phyloP scores from a whole-genome alignment of 2,113 vertebrate genomes.

The Cricetomys ansorgei region DNA sequence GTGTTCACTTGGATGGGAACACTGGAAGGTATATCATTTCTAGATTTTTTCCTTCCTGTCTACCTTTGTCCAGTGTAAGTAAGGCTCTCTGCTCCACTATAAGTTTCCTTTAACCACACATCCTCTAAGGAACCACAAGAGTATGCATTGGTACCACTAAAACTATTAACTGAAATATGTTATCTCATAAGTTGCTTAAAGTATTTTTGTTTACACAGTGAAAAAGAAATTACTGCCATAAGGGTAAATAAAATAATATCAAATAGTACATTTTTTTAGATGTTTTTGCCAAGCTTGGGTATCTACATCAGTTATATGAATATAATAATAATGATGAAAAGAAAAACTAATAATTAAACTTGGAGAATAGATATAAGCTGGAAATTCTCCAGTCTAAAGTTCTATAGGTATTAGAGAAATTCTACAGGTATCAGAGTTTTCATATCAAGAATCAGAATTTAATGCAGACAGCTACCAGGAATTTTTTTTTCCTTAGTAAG shows the following conservation, averaged over 20 bases:
- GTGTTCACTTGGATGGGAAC: no score
- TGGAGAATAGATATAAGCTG: neutral
- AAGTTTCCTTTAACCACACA: neutral
- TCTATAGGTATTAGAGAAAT: neutral
- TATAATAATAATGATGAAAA: neutral
- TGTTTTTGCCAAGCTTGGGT: neutral
- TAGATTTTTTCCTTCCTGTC: neutral
- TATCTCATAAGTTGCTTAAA: neutral
- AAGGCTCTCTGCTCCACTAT: neutral
- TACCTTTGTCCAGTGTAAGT: neutral
- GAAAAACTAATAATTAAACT: neutral
- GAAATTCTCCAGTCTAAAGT: neutral
- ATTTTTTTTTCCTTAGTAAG: neutral
- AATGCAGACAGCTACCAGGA: neutral
- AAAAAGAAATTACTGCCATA: neutral
- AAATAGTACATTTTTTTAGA: neutral
- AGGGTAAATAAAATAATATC: neutral
- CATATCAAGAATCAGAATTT: neutral
- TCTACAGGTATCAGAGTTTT: neutral
- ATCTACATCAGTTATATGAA: neutral
- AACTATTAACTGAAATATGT: neutral
- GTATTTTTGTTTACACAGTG: neutral
- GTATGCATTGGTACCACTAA: neutral
- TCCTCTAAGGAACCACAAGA: neutral
- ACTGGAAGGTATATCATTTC: neutral